Evolutionary conservation across 2,888 invertebrate species (phyloP), one percentile per base, ranked within the genome.

Genomic region (Dryobota labecula): DNA sequence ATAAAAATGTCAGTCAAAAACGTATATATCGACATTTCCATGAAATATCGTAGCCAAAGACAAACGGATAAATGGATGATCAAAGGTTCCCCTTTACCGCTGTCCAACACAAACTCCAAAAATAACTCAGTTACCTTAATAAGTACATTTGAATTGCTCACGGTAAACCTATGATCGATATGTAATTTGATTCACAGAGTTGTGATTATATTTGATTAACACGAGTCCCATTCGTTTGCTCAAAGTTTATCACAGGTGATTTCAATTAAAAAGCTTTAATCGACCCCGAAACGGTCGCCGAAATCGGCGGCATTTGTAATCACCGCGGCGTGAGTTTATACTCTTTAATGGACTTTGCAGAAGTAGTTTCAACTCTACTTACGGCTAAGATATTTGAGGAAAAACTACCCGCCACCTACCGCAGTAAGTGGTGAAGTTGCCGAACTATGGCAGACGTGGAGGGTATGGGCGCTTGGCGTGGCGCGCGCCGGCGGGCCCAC

Each of bases 301-400:
- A 94, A 94, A 94, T 94, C 92, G 91, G 91, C 86, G 90, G 93
- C 92, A 93, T 94, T 95, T 93, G 94, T 95, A 95, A 95, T 94
- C 93, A 92, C 92, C 90, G 89, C 91, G 90, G 92, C 91, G 90
- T 92, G 92, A 94, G 94, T 94, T 95, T 94, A 93, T 95, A 94
- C 93, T 94, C 92, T 94, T 94, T 95, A 95, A 95, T 95, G 95
- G 94, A 95, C 94, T 95, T 94, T 92, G 91, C 87, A 91, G 92
- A 95, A 95, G 94, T 95, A 95, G 94, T 95, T 95, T 89, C 92
- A 95, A 95, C 95, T 94, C 95, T 95, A 94, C 93, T 95, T 95
- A 95, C 92, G 91, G 93, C 90, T 94, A 94, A 95, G 95, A 95
- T 95, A 95, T 95, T 95, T 95, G 94, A 94, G 94, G 95, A 95